Percentiles rank a stretch among this genome's conserved stretches.
These are phyloP conservation scores for Drosophila lini DNA, from an alignment of 1,140 invertebrate genomes.

Conservation along the genomic window DNA sequence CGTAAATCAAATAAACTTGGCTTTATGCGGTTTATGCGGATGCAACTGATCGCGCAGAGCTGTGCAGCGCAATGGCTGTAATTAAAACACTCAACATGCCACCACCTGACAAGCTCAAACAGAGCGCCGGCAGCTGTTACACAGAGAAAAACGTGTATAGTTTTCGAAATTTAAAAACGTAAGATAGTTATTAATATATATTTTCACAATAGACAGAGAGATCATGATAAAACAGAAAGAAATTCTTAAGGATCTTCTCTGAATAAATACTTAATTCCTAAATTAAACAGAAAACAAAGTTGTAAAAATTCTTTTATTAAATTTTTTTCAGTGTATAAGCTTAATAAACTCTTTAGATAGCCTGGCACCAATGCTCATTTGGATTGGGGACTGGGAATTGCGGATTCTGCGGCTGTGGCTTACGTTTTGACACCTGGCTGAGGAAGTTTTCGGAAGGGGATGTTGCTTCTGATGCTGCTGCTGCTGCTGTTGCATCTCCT, in stretches of 20 bases:
- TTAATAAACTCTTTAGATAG: constrained; percentile 54
- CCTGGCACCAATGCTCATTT: constrained; percentile 46
- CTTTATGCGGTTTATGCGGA: constrained; percentile 48
- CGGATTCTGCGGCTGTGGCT: constrained; percentile 31
- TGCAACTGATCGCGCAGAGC: constrained; percentile 28
- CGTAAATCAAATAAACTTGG: constrained; percentile 58
- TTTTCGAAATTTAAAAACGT: not conserved
- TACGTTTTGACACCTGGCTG: constrained; percentile 51
- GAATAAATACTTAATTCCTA: too few species aligned
- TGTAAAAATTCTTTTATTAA: too few species aligned
- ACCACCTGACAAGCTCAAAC: constrained; percentile 45
- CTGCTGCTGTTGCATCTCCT: constrained; percentile 21
- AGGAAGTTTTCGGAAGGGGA: constrained; percentile 38
- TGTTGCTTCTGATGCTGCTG: not conserved
- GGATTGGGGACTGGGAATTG: constrained; percentile 28
- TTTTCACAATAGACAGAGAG: not conserved
- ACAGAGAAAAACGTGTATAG: not conserved
- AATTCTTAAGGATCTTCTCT: not conserved
- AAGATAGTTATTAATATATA: not conserved
- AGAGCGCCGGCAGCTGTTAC: constrained; percentile 33
- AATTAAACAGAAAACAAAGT: too few species aligned
- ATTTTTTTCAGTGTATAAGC: constrained; percentile 22
- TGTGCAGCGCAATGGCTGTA: constrained; percentile 27
- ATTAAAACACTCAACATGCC: constrained; percentile 64
- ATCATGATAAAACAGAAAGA: not conserved